Percentiles rank a stretch among this genome's conserved stretches.
Conservation (phyloP, 2,113 vertebrate genomes). For the Montifringilla adamsi region DNA sequence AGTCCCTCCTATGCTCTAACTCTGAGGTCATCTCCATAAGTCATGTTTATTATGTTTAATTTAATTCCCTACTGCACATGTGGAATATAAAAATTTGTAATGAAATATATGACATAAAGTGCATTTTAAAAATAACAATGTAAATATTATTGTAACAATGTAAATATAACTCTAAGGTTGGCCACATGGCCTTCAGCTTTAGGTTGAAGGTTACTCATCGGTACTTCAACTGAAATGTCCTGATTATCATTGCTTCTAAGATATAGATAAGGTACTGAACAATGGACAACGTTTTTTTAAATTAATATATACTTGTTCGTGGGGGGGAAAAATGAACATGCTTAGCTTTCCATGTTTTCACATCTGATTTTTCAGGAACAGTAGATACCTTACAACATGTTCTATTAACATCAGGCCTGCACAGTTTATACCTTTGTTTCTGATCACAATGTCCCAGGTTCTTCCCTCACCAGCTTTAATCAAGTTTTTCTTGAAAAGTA, state of each 20-base stretch:
- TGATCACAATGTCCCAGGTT: neutral
- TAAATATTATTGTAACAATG: neutral
- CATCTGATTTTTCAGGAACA: neutral
- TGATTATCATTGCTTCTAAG: neutral
- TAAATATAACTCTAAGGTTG: neutral
- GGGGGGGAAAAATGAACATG: neutral
- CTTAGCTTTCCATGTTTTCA: neutral
- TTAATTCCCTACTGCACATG: neutral
- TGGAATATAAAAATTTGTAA: neutral
- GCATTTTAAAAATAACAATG: neutral
- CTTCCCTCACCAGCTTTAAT: neutral
- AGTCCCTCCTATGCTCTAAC: slow-evolving; percentile 34
- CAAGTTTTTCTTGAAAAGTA: neutral
- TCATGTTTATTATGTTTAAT: slow-evolving; percentile 28
- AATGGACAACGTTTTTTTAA: neutral
- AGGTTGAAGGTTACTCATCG: neutral
- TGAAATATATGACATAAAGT: neutral
- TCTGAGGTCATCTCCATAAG: slow-evolving; percentile 43
- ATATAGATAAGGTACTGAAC: neutral
- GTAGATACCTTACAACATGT: neutral
- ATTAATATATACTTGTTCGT: neutral
- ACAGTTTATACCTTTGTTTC: neutral
- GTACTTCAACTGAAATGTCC: neutral
- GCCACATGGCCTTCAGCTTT: neutral
- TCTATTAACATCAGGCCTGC: neutral